Base-by-base conservation (phyloP, 2,888 invertebrate species). In the Folsomia manolachei region DNA sequence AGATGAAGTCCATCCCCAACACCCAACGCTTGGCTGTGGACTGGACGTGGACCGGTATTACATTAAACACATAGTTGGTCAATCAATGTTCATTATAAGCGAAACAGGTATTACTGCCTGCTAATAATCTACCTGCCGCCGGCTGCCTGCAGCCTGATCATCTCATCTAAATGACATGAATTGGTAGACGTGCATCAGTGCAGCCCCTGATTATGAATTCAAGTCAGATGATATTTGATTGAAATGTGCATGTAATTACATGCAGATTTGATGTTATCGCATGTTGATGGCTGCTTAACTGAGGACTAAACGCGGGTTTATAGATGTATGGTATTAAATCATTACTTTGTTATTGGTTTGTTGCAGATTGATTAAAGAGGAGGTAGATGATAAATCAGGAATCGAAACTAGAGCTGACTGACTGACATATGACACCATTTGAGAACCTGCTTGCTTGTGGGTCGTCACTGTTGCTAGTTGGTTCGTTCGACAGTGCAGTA, bases 201-300 rank as follows among this genome's bases (percentile, higher is more conserved):
- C n/a, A n/a, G n/a, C n/a, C n/a, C n/a, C n/a, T 14, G 62, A 76
- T 78, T 78, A 78, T 64, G 24, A 70, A 78, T 78, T 76, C 78
- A 71, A 69, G 75, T 78, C 78, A 78, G 75, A 76, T 74, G 70
- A 27, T 19, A 71, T 75, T 78, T 78, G 76, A 78, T 78, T 78
- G 76, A 78, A 76, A 78, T 73, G 76, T 72, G 75, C 74, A 72
- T 63, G 68, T 78, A 75, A 78, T 78, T 75, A 74, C 73, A 73
- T 70, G 70, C 67, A 9, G 11, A 27, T 26, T 21, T 14, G 4
- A 52, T 60, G 56, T 67, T 67, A 67, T 67, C 67, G 14, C 67
- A 56, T 64, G 56, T 56, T 19, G 21, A n/a, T 56, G 56, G 21
- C 11, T 56, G 56, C n/a, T n/a, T n/a, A n/a, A n/a, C n/a, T n/a